These are phyloP conservation scores for Aplochiton taeniatus DNA, from an alignment of 2,797 vertebrate species.

Conservation along the genomic window DNA sequence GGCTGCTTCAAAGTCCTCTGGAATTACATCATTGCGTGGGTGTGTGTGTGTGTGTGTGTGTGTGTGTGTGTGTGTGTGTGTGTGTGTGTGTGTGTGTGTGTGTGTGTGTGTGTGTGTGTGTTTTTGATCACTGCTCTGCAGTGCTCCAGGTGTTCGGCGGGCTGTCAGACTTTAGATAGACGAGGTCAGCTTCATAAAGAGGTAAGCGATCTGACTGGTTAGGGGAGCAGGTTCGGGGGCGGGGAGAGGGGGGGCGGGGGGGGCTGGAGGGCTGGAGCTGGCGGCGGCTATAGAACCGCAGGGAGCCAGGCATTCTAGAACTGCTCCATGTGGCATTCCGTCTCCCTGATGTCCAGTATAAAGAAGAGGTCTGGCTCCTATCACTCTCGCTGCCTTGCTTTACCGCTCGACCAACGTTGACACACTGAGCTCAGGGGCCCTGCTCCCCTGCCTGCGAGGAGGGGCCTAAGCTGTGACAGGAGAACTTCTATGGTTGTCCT, in stretches of 20 bases:
- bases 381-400: background rate
- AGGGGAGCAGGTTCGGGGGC: too few species aligned
- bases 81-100: background rate
- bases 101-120: background rate
- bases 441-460: constrained; percentile 23
- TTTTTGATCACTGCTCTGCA: background rate
- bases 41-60: background rate
- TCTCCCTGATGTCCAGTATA: background rate
- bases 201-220: background rate
- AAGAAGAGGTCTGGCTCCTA: constrained; percentile 4
- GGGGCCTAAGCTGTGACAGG: constrained; percentile 12
- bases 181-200: constrained; percentile 8
- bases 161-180: constrained; percentile 12
- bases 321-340: background rate
- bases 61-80: background rate
- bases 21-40: constrained; percentile 16
- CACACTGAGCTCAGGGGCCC: constrained; percentile 13
- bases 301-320: constrained; percentile 4
- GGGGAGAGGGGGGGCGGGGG: background rate
- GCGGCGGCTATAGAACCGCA: background rate
- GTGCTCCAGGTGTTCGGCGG: constrained; percentile 19
- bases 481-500: constrained; percentile 10
- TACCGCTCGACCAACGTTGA: constrained; percentile 12
- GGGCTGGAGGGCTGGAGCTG: background rate
- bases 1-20: constrained; percentile 4